A percentile compares a stretch with the other conserved stretches of the same genome.
phyloP scores from a whole-genome alignment of 30 jellyfish, hydroid and myxozoan genomes.

The Mastigias papua region DNA sequence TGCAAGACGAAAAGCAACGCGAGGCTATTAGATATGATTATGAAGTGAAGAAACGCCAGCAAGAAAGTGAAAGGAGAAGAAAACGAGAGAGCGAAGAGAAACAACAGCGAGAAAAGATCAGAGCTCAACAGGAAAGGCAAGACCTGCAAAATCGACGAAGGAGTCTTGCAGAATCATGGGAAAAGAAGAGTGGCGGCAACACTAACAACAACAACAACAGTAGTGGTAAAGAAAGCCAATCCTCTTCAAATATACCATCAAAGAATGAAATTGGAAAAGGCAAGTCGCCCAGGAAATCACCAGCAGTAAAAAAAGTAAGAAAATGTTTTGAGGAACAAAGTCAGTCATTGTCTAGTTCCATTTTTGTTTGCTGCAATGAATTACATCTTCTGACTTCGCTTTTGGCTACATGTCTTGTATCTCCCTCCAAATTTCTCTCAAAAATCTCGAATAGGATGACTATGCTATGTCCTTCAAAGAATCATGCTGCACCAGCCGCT shows the following conservation, averaged over 20 bases:
- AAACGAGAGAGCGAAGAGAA: slow-evolving; percentile 35
- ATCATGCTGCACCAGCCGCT: too few species aligned
- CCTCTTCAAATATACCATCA: not conserved
- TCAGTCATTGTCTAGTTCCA: too few species aligned
- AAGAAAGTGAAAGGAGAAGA: slow-evolving; percentile 42
- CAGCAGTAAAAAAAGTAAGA: slow-evolving; percentile 14
- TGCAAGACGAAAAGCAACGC: slow-evolving; percentile 52
- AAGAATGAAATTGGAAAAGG: slow-evolving; percentile 22
- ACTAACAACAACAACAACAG: slow-evolving; percentile 6
- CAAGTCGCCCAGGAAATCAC: slow-evolving; percentile 69
- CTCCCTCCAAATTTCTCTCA: too few species aligned
- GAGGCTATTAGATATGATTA: slow-evolving; percentile 48
- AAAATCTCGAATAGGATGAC: too few species aligned
- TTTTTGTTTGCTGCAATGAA: too few species aligned
- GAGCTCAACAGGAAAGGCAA: slow-evolving; percentile 23
- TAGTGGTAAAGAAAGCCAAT: slow-evolving; percentile 6
- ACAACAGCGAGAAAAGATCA: slow-evolving; percentile 27
- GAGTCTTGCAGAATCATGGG: slow-evolving; percentile 68
- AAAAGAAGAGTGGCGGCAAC: slow-evolving; percentile 23
- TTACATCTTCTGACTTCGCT: too few species aligned
- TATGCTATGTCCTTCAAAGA: too few species aligned
- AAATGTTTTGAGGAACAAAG: not conserved
- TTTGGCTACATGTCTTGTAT: too few species aligned
- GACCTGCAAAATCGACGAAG: slow-evolving; percentile 52
- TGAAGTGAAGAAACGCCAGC: slow-evolving; percentile 26